A percentile compares a stretch with the other conserved stretches of the same genome.
Conservation (phyloP, 2,113 vertebrate genomes). For the Tachysurus vachellii region DNA sequence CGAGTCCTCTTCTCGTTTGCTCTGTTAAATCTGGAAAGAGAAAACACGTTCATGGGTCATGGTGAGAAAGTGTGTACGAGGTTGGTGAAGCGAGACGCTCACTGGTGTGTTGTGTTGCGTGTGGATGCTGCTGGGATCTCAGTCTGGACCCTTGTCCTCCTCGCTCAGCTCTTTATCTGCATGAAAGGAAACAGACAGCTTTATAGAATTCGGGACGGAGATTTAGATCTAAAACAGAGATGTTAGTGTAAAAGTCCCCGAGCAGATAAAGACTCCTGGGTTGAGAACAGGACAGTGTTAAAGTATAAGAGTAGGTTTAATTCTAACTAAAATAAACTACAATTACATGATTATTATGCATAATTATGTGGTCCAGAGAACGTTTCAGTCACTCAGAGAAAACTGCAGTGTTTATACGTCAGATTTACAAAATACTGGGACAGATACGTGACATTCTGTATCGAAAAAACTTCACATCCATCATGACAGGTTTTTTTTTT, state of each 20-base stretch:
- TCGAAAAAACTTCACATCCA: no score
- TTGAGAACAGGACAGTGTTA: no score
- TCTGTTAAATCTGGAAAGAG: neutral
- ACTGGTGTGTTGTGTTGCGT: neutral
- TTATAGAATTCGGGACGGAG: neutral
- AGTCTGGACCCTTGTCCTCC: slow-evolving; percentile 4
- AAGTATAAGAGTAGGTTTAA: neutral
- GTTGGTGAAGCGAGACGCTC: neutral
- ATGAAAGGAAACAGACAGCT: neutral
- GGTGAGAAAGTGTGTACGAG: neutral
- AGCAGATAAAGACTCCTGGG: neutral
- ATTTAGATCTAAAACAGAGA: neutral
- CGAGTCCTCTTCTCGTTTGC: neutral
- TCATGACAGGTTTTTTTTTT: no score
- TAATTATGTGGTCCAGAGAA: no score
- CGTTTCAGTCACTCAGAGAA: no score
- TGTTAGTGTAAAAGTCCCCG: neutral
- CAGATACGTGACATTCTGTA: no score
- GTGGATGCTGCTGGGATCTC: neutral
- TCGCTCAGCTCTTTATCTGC: slow-evolving; percentile 17
- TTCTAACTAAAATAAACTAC: no score
- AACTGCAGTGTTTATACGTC: no score
- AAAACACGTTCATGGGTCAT: neutral
- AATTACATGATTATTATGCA: no score
- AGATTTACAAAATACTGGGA: no score